Percentiles rank a stretch among this genome's conserved stretches.
Evolutionary conservation across 1,140 invertebrate species (phyloP).

Genomic region (Macrotrachela quadricornifera): DNA sequence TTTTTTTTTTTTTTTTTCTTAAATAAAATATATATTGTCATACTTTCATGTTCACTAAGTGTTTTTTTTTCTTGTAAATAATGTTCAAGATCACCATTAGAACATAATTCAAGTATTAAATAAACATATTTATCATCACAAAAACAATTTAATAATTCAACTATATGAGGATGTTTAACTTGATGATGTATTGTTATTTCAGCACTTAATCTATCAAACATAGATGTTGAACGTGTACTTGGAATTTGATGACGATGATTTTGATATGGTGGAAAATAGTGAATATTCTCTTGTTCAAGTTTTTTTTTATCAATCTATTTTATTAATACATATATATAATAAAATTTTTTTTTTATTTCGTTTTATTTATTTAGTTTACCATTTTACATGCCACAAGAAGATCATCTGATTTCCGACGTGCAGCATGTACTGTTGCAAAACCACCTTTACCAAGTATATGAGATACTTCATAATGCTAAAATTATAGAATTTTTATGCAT

Average conservation of each 20-base stretch:
- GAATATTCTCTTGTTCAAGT: too few species aligned
- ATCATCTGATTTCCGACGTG: constrained; percentile 48
- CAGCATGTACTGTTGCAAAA: constrained; percentile 69
- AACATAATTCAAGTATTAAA: constrained; percentile 68
- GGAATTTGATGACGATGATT: too few species aligned
- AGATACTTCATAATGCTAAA: constrained; percentile 50
- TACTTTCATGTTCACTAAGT: constrained; percentile 39
- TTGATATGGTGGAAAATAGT: too few species aligned
- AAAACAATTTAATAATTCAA: constrained; percentile 66
- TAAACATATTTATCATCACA: constrained; percentile 76
- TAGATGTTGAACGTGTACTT: constrained; percentile 35
- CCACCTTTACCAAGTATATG: constrained; percentile 74
- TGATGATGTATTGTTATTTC: constrained; percentile 74
- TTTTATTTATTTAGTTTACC: constrained; percentile 42
- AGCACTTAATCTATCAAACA: constrained; percentile 58
- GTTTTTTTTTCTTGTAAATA: constrained; percentile 39
- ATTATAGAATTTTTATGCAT: too few species aligned
- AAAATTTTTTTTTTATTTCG: too few species aligned
- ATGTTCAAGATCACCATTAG: constrained; percentile 66
- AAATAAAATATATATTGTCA: constrained; percentile 1
- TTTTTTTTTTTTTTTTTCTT: too few species aligned
- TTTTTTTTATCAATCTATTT: too few species aligned
- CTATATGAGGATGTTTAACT: constrained; percentile 65
- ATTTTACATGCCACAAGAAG: constrained; percentile 77
- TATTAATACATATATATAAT: too few species aligned